Base-by-base conservation (phyloP, 92 coral and sea anemone species). In the Epizoanthus rinbou region DNA sequence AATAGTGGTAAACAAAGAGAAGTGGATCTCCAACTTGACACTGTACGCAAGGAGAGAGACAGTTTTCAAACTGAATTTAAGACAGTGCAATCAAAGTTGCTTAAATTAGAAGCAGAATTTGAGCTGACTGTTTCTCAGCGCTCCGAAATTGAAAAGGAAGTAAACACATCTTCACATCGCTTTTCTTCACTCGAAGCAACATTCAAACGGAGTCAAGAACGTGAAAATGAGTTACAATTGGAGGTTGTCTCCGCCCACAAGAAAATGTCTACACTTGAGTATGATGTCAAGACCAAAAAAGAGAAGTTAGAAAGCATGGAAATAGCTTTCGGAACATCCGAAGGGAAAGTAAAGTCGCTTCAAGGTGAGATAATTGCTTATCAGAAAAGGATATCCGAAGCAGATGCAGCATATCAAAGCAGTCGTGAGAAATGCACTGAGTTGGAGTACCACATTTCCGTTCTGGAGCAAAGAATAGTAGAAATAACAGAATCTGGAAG, bases 131-230 rank as follows among this genome's bases (percentile, higher is more conserved):
- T 53, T n/a, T 66, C 85, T 11, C 57, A 66, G 41, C 59, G 76
- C 33, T 52, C 78, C n/a, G 73, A 53, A 21, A 41, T 57, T 9
- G 85, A 80, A 37, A 58, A 80, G n/a, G 89, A 80, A 41, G 62
- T 15, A 28, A 58, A 37, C 2, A 64, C 50, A 22, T 80, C 86
- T 10, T 23, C 84, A 24, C 81, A 50, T 64, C 86, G 84, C 3
- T 80, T 86, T 41, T 72, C 89, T 6, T 81, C 86, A 3, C 84
- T 86, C 28, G 89, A 86, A 52, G 69, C 86, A 10, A 67, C 86
- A 14, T 78, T 86, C 52, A 86, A 81, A 35, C 89, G 75, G 58
- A 81, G 89, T 62, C 89, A 86, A 59, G 89, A 86, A 19, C 84
- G 89, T 19, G 89, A 86, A 59, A 62, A 25, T 13, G 89, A 80